These are phyloP conservation scores for Euphysa ruthae DNA, from an alignment of 30 jellyfish, hydroid and myxozoan species.

Conservation along the genomic window DNA sequence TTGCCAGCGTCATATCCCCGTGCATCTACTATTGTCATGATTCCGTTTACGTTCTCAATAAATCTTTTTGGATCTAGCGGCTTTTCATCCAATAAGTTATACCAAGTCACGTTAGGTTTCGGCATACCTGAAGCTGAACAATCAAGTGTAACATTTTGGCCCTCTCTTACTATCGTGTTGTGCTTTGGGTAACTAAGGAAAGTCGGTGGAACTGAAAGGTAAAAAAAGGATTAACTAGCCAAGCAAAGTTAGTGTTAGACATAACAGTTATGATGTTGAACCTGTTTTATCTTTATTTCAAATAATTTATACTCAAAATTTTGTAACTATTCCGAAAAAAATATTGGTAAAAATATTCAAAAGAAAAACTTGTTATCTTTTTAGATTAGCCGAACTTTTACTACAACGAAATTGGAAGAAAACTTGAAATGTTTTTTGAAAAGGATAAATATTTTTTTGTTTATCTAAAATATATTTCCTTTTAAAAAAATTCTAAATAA, in stretches of 20 bases:
- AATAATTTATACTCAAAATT: not conserved
- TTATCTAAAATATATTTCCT: too few species aligned
- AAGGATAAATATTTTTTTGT: too few species aligned
- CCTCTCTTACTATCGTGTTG: constrained; percentile 23
- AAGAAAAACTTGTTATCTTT: too few species aligned
- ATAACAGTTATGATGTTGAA: too few species aligned
- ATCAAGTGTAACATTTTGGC: constrained; percentile 66
- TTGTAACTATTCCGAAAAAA: not conserved
- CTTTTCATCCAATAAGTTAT: constrained; percentile 7
- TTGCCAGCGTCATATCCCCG: constrained; percentile 52
- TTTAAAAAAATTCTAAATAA: too few species aligned
- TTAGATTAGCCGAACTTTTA: too few species aligned
- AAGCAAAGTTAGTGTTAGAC: too few species aligned
- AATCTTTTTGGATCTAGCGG: constrained; percentile 31
- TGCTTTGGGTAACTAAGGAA: constrained; percentile 32
- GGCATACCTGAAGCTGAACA: constrained; percentile 85
- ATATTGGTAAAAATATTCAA: not conserved
- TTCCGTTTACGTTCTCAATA: constrained; percentile 32
- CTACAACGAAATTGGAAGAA: too few species aligned
- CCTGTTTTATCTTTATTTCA: too few species aligned
- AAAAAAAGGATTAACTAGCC: not conserved
- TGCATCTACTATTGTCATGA: constrained; percentile 28
- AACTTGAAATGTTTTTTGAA: too few species aligned
- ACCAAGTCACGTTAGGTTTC: constrained; percentile 87
- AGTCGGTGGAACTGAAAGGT: constrained; percentile 66